Conservation (phyloP, 2,113 vertebrate genomes). For the Beaufortia kweichowensis region DNA sequence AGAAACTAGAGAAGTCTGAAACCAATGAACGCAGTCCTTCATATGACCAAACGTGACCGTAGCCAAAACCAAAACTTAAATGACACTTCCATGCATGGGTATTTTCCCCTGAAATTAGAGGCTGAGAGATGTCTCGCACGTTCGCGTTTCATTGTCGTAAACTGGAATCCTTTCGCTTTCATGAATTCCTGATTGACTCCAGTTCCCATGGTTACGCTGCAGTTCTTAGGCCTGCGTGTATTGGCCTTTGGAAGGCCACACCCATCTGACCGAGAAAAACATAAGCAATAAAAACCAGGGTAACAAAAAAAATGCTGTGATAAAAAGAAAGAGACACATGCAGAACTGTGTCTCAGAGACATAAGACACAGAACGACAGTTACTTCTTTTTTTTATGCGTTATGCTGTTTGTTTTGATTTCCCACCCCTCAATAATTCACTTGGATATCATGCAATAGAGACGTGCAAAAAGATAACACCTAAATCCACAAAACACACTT, state of each 20-base stretch:
- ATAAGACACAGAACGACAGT: slow-evolving; percentile 67
- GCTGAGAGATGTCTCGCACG: slow-evolving; percentile 21
- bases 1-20: slow-evolving; percentile 38
- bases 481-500: slow-evolving; percentile 80
- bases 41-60: slow-evolving; percentile 19
- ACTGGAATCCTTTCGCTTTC: slow-evolving; percentile 33
- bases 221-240: slow-evolving; percentile 49
- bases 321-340: slow-evolving; percentile 68
- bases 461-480: slow-evolving; percentile 83
- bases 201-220: slow-evolving; percentile 53
- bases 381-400: slow-evolving; percentile 61
- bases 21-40: slow-evolving; percentile 37
- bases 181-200: slow-evolving; percentile 41
- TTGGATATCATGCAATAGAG: slow-evolving; percentile 84
- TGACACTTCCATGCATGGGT: slow-evolving; percentile 48
- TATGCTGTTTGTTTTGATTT: slow-evolving; percentile 56
- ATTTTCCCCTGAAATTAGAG: slow-evolving; percentile 10
- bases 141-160: neutral
- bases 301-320: slow-evolving; percentile 15
- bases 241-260: slow-evolving; percentile 73
- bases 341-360: slow-evolving; percentile 74
- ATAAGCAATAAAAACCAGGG: slow-evolving; percentile 20
- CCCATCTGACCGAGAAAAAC: slow-evolving; percentile 36
- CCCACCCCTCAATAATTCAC: slow-evolving; percentile 69
- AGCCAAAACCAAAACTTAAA: slow-evolving; percentile 20